Percentiles rank a stretch among this genome's conserved stretches.
These are phyloP conservation scores for Philhelius pedissequus DNA, from an alignment of 2,888 invertebrate genomes.

Conservation along the genomic window DNA sequence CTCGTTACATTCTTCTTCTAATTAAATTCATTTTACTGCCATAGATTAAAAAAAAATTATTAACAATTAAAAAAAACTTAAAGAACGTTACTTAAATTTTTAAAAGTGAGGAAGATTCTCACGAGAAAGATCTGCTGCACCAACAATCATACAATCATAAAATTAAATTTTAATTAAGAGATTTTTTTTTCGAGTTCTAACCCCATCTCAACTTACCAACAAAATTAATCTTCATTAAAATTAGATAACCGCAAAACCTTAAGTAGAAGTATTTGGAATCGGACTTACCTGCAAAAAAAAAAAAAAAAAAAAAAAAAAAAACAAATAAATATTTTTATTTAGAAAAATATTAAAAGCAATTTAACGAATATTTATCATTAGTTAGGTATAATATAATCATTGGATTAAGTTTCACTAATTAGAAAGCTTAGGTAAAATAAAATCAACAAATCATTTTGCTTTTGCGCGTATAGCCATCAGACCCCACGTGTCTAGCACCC, in stretches of 20 bases:
- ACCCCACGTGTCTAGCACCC: slow-evolving; percentile 5
- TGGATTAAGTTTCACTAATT: slow-evolving; percentile 4
- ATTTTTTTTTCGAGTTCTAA: neutral
- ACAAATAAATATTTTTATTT: neutral
- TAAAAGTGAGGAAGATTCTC: too few relatives aligned
- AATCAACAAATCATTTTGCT: neutral
- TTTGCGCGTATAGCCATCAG: too few relatives aligned
- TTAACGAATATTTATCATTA: neutral
- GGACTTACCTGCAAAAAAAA: slow-evolving; percentile 40
- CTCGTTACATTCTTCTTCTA: too few relatives aligned
- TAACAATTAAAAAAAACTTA: too few relatives aligned
- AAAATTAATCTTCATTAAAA: slow-evolving; percentile 2
- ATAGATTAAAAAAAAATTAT: too few relatives aligned
- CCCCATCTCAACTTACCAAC: neutral
- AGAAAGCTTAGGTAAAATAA: slow-evolving; percentile 20
- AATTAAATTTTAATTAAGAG: neutral
- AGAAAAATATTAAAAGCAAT: neutral
- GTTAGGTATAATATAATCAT: too few relatives aligned
- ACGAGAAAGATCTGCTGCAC: too few relatives aligned
- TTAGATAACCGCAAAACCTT: neutral
- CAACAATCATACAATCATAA: too few relatives aligned
- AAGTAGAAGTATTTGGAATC: neutral
- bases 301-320: slow-evolving; percentile 14
- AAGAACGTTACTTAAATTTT: too few relatives aligned
- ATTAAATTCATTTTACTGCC: too few relatives aligned